These are phyloP conservation scores for Pyrocoelia pectoralis DNA, from an alignment of 2,888 invertebrate genomes.

Conservation along the genomic window DNA sequence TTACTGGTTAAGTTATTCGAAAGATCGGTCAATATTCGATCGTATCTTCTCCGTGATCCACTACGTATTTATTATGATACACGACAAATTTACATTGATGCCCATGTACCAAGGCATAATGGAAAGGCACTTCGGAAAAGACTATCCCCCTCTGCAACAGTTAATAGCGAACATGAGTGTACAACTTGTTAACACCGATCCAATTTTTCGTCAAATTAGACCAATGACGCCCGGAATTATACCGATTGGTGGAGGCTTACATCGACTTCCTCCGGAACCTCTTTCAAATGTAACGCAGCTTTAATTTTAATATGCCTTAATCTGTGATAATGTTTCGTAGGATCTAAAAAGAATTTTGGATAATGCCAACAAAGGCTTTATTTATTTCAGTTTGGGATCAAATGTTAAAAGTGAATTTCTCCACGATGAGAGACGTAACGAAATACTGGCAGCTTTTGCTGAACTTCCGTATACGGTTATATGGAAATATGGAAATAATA, in stretches of 20 bases:
- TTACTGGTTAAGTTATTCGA: conserved; percentile 42
- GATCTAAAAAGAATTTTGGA: not conserved
- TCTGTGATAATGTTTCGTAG: not conserved
- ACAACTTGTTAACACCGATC: conserved; percentile 58
- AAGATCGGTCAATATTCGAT: conserved; percentile 43
- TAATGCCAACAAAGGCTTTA: conserved; percentile 39
- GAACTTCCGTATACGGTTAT: conserved; percentile 58
- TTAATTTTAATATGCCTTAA: not conserved
- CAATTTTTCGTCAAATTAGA: conserved; percentile 52
- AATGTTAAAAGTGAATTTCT: conserved; percentile 18
- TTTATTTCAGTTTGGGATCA: conserved; percentile 23
- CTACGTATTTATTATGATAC: not conserved
- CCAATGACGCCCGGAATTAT: conserved; percentile 58
- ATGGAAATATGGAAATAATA: conserved; percentile 58
- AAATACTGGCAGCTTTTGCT: conserved; percentile 53
- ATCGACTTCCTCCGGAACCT: not conserved
- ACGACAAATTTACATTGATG: not conserved
- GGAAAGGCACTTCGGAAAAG: conserved; percentile 40
- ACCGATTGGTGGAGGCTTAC: conserved; percentile 51
- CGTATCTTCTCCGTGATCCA: not conserved
- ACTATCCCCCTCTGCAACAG: conserved; percentile 31
- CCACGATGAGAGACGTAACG: conserved; percentile 45
- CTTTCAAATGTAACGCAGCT: not conserved
- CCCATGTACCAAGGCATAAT: not conserved
- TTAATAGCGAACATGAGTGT: conserved; percentile 51